These are phyloP conservation scores for Halichoeres trimaculatus DNA, from an alignment of 2,113 vertebrate genomes.

Conservation along the genomic window DNA sequence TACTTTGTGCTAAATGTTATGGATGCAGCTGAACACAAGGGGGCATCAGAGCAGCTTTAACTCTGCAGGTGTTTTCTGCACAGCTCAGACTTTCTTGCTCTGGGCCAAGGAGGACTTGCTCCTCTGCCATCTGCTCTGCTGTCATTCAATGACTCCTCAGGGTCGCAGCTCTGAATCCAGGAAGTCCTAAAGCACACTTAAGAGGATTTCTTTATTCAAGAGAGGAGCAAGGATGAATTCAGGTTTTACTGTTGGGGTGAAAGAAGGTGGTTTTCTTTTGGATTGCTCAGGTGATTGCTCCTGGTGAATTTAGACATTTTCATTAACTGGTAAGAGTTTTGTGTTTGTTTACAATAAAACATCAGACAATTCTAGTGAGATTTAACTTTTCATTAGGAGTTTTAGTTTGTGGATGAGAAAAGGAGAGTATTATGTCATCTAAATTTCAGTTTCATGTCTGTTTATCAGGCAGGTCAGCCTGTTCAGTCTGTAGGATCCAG, in stretches of 20 bases:
- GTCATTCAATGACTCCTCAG: neutral
- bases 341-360: no score
- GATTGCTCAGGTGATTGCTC: no score
- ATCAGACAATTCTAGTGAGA: no score
- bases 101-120: neutral
- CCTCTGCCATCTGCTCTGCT: conserved; percentile 21
- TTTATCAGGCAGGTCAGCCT: neutral
- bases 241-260: neutral
- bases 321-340: neutral
- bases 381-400: no score
- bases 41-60: conserved; percentile 37
- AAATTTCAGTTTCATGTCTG: neutral
- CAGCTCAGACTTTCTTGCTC: neutral
- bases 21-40: conserved; percentile 33
- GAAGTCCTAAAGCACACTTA: neutral
- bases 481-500: neutral
- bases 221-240: neutral
- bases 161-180: neutral
- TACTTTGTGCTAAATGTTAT: no score
- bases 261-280: neutral
- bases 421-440: no score
- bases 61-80: conserved; percentile 25
- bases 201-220: neutral
- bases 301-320: neutral
- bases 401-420: no score